Percentiles rank a stretch among this genome's conserved stretches.
Evolutionary conservation across 92 coral and sea anemone genomes (phyloP).

Genomic region (Pocillopora grandis): DNA sequence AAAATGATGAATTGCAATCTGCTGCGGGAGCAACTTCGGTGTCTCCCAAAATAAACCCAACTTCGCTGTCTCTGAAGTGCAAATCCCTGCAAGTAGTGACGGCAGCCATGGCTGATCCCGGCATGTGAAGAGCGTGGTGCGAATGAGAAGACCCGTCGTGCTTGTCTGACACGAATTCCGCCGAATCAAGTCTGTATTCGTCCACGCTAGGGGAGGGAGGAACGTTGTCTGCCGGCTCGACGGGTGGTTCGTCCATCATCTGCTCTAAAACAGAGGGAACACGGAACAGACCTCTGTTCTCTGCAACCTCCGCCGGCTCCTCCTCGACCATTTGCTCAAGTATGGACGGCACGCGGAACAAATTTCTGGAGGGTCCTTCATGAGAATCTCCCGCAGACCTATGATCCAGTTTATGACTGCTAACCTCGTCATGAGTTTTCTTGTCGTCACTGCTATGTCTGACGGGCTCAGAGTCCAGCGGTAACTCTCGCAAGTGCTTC

Average conservation of each 20-base stretch:
- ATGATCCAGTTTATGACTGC: conserved; percentile 36
- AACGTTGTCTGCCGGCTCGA: background rate
- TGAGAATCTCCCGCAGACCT: conserved; percentile 16
- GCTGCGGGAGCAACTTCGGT: conserved; percentile 54
- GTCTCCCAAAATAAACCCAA: conserved; percentile 49
- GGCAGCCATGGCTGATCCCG: conserved; percentile 56
- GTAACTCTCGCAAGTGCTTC: conserved; percentile 38
- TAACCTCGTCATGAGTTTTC: conserved; percentile 39
- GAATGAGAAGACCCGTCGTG: conserved; percentile 69
- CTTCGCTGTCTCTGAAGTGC: conserved; percentile 66
- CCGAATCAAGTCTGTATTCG: conserved; percentile 81
- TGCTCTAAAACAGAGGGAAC: conserved; percentile 85
- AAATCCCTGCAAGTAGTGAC: conserved; percentile 64
- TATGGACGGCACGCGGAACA: conserved; percentile 77
- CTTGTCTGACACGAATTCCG: conserved; percentile 71
- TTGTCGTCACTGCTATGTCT: conserved; percentile 34
- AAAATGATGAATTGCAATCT: conserved; percentile 40
- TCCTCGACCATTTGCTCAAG: conserved; percentile 83
- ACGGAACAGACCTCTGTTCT: conserved; percentile 38
- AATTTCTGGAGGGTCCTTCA: conserved; percentile 3
- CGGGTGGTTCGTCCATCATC: conserved; percentile 70
- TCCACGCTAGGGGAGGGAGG: conserved; percentile 59
- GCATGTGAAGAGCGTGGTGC: conserved; percentile 67
- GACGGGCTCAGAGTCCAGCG: conserved; percentile 29
- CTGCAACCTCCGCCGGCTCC: conserved; percentile 39